Evolutionary conservation across 2,888 invertebrate genomes (phyloP).

Genomic region (Drosophila lutescens): DNA sequence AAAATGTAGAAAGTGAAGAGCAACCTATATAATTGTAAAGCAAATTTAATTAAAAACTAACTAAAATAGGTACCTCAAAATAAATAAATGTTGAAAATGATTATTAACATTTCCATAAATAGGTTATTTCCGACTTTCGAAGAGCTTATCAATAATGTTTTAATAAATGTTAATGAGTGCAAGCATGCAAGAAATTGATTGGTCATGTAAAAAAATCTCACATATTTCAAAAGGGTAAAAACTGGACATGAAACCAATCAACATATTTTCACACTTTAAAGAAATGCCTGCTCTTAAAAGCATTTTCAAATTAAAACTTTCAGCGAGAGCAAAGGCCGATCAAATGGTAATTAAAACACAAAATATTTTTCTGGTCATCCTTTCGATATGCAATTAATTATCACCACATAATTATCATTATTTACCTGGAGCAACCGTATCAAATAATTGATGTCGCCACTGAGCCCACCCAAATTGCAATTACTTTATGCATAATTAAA

Average conservation of each 20-base stretch:
- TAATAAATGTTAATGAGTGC: background rate
- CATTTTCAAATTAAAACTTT: slow-evolving; percentile 2
- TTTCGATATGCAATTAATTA: slow-evolving; percentile 21
- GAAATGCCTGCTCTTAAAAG: background rate
- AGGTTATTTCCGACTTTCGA: too few relatives aligned
- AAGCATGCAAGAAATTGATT: background rate
- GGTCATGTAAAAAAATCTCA: background rate
- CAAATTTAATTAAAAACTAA: too few relatives aligned
- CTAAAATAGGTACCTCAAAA: background rate
- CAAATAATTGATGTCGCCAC: slow-evolving; percentile 44
- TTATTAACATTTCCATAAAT: background rate
- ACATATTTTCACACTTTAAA: slow-evolving; percentile 6
- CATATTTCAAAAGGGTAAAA: background rate
- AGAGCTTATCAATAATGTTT: background rate
- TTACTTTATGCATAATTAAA: slow-evolving; percentile 71
- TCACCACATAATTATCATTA: slow-evolving; percentile 23
- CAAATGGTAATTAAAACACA: slow-evolving; percentile 16
- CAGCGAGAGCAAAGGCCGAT: background rate
- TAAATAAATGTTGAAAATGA: background rate
- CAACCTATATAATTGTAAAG: background rate
- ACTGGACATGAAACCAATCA: background rate
- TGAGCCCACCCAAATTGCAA: slow-evolving; percentile 28
- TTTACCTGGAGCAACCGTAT: slow-evolving; percentile 6
- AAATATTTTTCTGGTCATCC: slow-evolving; percentile 1
- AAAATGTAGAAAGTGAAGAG: too few relatives aligned